Conservation (phyloP, 2,113 vertebrate genomes). For the Urocolius indicus region DNA sequence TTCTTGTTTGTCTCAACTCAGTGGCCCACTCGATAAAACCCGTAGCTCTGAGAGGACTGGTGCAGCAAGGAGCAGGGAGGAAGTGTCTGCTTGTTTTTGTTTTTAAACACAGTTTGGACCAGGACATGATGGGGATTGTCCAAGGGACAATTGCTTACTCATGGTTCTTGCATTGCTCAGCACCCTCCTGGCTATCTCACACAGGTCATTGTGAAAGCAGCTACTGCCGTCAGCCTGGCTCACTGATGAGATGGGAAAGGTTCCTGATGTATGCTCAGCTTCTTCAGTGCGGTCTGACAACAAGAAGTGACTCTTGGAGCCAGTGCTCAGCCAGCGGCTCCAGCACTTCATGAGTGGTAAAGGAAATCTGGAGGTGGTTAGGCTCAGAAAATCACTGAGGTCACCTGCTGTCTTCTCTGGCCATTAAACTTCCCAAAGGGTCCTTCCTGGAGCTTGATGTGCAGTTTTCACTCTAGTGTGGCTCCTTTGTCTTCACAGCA, state of each 20-base stretch:
- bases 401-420: neutral
- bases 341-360: neutral
- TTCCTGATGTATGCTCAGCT: neutral
- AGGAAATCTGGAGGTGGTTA: neutral
- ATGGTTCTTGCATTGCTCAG: neutral
- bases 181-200: neutral
- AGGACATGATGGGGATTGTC: neutral
- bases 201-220: neutral
- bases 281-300: neutral
- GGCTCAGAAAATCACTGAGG: neutral
- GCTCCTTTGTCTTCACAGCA: neutral
- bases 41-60: neutral
- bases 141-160: neutral
- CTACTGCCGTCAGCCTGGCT: neutral
- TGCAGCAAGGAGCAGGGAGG: neutral
- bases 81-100: neutral
- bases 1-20: neutral
- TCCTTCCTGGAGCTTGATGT: neutral
- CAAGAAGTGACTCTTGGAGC: neutral
- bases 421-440: neutral
- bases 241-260: neutral
- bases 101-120: neutral
- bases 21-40: neutral
- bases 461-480: neutral
- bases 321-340: neutral